phyloP scores from a whole-genome alignment of 2,797 vertebrate species.

The Allenopithecus nigroviridis region DNA sequence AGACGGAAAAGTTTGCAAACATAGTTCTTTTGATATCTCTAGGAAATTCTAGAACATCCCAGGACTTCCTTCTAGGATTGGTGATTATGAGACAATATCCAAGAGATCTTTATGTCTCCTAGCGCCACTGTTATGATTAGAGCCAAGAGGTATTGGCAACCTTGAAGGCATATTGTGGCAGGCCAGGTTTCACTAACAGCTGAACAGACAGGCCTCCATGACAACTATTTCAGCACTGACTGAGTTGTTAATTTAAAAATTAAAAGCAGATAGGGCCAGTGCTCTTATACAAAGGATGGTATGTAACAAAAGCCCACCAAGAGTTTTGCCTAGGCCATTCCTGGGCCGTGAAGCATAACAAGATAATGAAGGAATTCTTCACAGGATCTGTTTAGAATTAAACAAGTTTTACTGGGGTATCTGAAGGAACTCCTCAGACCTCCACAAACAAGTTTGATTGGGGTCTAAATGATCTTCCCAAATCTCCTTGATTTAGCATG shows the following conservation, averaged over 20 bases:
- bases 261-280: neutral
- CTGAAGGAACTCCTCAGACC: neutral
- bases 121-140: neutral
- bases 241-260: neutral
- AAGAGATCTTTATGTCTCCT: neutral
- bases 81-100: neutral
- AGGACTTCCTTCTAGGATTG: neutral
- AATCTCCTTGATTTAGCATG: neutral
- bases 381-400: neutral
- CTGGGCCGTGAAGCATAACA: neutral
- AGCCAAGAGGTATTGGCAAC: neutral
- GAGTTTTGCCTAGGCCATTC: neutral
- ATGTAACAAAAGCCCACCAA: neutral
- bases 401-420: neutral
- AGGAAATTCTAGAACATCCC: neutral
- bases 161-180: neutral
- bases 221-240: neutral
- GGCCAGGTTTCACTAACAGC: neutral
- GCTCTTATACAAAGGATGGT: neutral
- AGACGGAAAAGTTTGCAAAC: neutral
- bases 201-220: neutral
- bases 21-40: neutral
- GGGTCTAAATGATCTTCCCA: neutral
- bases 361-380: neutral
- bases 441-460: neutral